Base-by-base conservation (phyloP, 2,888 invertebrate species). In the Osedax fenrisi region DNA sequence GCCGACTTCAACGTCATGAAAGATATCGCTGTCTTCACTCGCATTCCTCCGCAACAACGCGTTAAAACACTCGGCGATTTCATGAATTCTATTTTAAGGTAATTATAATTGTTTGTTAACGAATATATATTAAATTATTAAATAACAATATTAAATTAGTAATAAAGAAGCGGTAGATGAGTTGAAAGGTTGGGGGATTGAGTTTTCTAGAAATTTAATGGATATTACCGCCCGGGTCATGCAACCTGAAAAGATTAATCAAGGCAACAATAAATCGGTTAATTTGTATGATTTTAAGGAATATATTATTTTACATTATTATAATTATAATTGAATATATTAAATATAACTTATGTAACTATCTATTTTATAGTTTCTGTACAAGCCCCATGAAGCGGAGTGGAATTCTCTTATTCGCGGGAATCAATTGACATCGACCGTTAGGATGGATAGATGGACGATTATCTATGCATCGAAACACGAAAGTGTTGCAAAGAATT, bases 331-430 rank as follows among this genome's bases (percentile, higher is more conserved):
- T n/a, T n/a, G n/a, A n/a, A n/a, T n/a, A n/a, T n/a, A n/a, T n/a
- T n/a, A n/a, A n/a, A n/a, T n/a, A n/a, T n/a, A n/a, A n/a, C n/a
- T n/a, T n/a, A n/a, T n/a, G n/a, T n/a, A n/a, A n/a, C n/a, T n/a
- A n/a, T n/a, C n/a, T n/a, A n/a, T n/a, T n/a, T n/a, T n/a, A n/a
- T n/a, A 77, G 80, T 74, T 80, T 81, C 74, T 22, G 2, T 85
- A 83, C 77, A 79, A 80, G 3, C 84, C 86, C 0, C 89, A 89
- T 17, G 83, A 85, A 0, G 91, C 90, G 0, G 91, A 93, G 73
- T 94, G 94, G 92, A 90, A 90, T 0, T 83, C 86, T 0, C 88
- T 89, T 41, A 87, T 92, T 82, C 86, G 90, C 77, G 83, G 85
- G 41, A 75, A 77, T n/a, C 23, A 59, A 59, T 75, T 82, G 72